Percentiles rank a stretch among this genome's conserved stretches.
phyloP scores from a whole-genome alignment of 2,888 invertebrate species.

The Amphimallon solstitiale region DNA sequence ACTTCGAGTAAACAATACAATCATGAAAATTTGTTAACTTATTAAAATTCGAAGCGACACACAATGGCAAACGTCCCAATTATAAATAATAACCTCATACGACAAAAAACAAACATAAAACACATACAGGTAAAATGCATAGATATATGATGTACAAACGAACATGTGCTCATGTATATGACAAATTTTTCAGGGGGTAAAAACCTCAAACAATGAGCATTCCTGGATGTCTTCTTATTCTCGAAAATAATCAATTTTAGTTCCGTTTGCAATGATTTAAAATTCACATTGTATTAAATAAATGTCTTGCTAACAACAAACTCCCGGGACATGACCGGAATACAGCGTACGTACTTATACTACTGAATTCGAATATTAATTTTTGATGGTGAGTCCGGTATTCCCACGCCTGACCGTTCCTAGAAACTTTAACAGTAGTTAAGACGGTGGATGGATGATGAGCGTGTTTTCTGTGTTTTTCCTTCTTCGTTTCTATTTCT shows the following conservation, averaged over 20 bases:
- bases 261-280: slow-evolving; percentile 48
- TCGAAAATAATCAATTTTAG: slow-evolving; percentile 48
- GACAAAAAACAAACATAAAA: not conserved
- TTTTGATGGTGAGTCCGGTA: slow-evolving; percentile 44
- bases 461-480: not conserved
- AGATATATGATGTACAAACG: not conserved
- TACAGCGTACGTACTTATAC: slow-evolving; percentile 35
- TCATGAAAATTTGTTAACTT: not conserved
- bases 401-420: slow-evolving; percentile 44
- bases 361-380: slow-evolving; percentile 47
- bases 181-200: slow-evolving; percentile 37
- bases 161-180: not conserved
- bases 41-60: slow-evolving; percentile 17
- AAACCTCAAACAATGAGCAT: slow-evolving; percentile 48
- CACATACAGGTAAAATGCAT: no score
- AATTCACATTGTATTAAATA: slow-evolving; percentile 39
- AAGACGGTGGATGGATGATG: not conserved
- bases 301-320: slow-evolving; percentile 48
- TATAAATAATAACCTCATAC: slow-evolving; percentile 32
- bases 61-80: slow-evolving; percentile 28
- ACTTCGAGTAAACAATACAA: not conserved
- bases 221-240: slow-evolving; percentile 45
- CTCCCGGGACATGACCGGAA: slow-evolving; percentile 42
- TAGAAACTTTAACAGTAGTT: slow-evolving; percentile 20
- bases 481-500: no score